These are phyloP conservation scores for Anodontia alba DNA, from an alignment of 2,888 invertebrate genomes.

Conservation along the genomic window DNA sequence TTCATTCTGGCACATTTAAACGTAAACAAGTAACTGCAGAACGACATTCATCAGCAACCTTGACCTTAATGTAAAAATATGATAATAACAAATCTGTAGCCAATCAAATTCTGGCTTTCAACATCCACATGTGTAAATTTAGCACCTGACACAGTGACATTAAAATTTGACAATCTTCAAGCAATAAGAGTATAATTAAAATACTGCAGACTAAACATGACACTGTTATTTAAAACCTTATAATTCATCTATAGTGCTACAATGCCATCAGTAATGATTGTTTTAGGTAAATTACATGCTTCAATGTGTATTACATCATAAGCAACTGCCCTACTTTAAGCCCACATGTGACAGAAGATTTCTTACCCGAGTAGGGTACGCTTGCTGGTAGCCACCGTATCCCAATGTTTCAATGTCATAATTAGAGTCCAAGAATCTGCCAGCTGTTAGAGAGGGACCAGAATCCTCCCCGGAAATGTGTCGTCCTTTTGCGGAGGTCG, in stretches of 20 bases:
- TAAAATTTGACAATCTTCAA: neutral
- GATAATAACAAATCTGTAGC: conserved; percentile 36
- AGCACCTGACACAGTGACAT: conserved; percentile 2
- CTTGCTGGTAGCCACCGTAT: neutral
- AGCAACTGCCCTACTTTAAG: neutral
- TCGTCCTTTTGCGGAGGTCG: conserved; percentile 65
- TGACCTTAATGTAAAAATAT: conserved; percentile 54
- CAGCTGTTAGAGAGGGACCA: conserved; percentile 74
- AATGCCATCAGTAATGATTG: too few relatives aligned
- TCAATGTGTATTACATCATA: too few relatives aligned
- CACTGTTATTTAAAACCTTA: too few relatives aligned
- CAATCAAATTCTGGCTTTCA: conserved; percentile 44
- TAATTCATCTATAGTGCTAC: too few relatives aligned
- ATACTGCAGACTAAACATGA: too few relatives aligned
- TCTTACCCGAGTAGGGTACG: neutral
- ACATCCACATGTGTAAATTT: conserved; percentile 18
- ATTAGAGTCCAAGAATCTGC: conserved; percentile 49
- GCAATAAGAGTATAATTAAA: neutral
- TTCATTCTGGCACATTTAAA: conserved; percentile 20
- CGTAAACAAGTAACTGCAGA: neutral
- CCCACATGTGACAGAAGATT: neutral
- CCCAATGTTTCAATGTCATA: conserved; percentile 30
- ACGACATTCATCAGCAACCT: conserved; percentile 62
- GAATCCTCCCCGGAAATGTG: conserved; percentile 78
- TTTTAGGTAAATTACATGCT: too few relatives aligned